Evolutionary conservation across 2,888 invertebrate genomes (phyloP).

Genomic region (Catocala nupta): DNA sequence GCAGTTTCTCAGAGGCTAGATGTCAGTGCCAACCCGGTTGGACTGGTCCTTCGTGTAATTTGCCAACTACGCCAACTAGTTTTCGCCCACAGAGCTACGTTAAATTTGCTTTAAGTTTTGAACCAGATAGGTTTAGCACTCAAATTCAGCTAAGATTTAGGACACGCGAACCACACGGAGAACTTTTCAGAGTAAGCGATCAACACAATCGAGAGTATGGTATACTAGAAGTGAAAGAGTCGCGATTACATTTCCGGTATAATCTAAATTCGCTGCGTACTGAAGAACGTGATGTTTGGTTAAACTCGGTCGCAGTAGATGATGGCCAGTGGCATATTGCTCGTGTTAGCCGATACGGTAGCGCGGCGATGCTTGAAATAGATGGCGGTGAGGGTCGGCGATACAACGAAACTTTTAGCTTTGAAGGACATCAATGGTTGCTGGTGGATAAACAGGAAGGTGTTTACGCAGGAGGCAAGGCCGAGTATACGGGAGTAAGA

Average conservation of each 20-base stretch:
- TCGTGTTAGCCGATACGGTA: slow-evolving; percentile 96
- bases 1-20: slow-evolving; percentile 94
- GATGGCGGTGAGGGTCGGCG: slow-evolving; percentile 98
- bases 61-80: slow-evolving; percentile 95
- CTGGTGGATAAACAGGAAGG: slow-evolving; percentile 97
- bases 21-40: slow-evolving; percentile 99
- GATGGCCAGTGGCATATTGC: slow-evolving; percentile 99
- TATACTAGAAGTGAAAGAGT: slow-evolving; percentile 96
- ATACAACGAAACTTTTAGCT: slow-evolving; percentile 97
- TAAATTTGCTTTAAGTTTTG: slow-evolving; percentile 98
- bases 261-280: slow-evolving; percentile 97
- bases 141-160: slow-evolving; percentile 97
- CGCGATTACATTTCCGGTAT: slow-evolving; percentile 95
- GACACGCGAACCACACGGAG: slow-evolving; percentile 96
- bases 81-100: slow-evolving; percentile 98
- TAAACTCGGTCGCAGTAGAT: slow-evolving; percentile 95
- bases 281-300: slow-evolving; percentile 96
- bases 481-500: slow-evolving; percentile 97
- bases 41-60: slow-evolving; percentile 96
- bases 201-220: slow-evolving; percentile 98
- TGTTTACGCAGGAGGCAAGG: slow-evolving; percentile 98
- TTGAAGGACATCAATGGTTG: slow-evolving; percentile 96
- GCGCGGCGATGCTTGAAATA: slow-evolving; percentile 96
- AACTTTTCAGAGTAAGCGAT: slow-evolving; percentile 97
- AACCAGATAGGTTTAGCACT: slow-evolving; percentile 96